These are phyloP conservation scores for Bombus sylvicola DNA, from an alignment of 1,140 invertebrate species.

Conservation along the genomic window DNA sequence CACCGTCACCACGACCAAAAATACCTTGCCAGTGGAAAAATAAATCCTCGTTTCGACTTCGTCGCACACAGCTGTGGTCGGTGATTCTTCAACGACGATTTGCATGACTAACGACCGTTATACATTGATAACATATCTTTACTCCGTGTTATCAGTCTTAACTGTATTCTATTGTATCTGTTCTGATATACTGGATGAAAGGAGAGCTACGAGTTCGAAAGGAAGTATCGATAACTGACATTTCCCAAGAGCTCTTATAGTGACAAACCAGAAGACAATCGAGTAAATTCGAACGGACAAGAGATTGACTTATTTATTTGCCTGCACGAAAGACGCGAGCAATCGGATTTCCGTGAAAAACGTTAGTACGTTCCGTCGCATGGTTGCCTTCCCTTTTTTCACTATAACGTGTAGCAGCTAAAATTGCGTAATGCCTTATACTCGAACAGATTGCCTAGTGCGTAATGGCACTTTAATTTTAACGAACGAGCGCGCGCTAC, in stretches of 20 bases:
- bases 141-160: no score
- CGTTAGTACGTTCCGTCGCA: no score
- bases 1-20: no score
- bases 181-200: background rate
- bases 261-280: background rate
- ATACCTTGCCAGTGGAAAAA: no score
- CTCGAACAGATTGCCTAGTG: conserved; percentile 6
- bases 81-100: background rate
- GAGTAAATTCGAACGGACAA: background rate
- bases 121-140: no score
- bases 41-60: background rate
- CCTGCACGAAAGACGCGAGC: background rate
- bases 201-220: background rate
- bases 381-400: background rate
- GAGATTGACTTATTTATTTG: background rate
- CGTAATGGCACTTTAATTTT: conserved; percentile 31
- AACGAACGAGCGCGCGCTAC: conserved; percentile 6
- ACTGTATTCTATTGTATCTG: background rate
- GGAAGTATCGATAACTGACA: background rate
- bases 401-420: background rate
- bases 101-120: background rate
- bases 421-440: background rate
- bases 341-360: conserved; percentile 9
- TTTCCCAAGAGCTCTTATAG: background rate
- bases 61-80: background rate